Evolutionary conservation across 2,113 vertebrate species (phyloP).

Genomic region (Nymphicus hollandicus): DNA sequence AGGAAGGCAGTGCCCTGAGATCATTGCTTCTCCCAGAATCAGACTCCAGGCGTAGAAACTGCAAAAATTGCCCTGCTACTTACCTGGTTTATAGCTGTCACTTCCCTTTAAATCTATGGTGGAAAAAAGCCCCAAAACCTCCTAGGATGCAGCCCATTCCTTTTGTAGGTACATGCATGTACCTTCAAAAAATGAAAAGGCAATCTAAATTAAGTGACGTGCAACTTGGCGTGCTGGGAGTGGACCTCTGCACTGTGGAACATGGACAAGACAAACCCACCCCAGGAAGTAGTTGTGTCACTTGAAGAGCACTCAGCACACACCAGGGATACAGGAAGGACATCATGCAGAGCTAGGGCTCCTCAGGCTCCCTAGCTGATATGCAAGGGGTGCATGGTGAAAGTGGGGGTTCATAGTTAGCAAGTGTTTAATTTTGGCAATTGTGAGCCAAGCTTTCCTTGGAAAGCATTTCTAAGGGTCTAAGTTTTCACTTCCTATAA

Average conservation of each 20-base stretch:
- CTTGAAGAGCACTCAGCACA: not conserved
- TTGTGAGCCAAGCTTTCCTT: not conserved
- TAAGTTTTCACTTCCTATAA: not conserved
- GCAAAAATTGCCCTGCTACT: not conserved
- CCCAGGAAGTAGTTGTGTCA: not conserved
- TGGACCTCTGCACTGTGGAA: not conserved
- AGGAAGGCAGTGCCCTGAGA: not conserved
- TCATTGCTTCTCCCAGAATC: not conserved
- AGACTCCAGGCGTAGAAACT: not conserved
- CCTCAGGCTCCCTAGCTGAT: not conserved
- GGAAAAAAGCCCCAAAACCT: not conserved
- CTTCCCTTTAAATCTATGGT: not conserved
- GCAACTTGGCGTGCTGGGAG: not conserved
- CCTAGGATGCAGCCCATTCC: not conserved
- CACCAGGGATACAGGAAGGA: not conserved
- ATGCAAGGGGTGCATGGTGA: not conserved
- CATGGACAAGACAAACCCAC: not conserved
- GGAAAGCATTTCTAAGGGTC: not conserved
- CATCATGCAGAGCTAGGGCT: fast-evolving
- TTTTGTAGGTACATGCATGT: not conserved
- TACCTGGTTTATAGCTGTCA: not conserved
- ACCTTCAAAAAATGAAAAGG: not conserved
- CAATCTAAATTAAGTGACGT: fast-evolving
- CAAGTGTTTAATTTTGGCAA: not conserved
- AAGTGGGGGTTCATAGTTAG: not conserved